Evolutionary conservation across 2,113 vertebrate genomes (phyloP).

Genomic region (Coreoperca whiteheadi): DNA sequence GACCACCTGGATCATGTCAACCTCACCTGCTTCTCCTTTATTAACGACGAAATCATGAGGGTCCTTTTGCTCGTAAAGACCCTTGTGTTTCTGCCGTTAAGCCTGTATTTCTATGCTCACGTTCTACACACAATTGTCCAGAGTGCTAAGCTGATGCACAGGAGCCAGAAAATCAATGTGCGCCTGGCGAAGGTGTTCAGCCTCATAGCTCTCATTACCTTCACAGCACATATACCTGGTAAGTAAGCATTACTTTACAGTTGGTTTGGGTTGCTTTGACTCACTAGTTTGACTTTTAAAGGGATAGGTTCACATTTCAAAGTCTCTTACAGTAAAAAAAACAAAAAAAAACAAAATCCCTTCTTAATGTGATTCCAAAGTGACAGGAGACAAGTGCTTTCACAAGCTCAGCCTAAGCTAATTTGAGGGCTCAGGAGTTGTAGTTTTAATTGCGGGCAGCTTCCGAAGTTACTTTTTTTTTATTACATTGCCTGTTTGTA

Average conservation of each 20-base stretch:
- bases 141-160: slow-evolving; percentile 62
- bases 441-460: not conserved
- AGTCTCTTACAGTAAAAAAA: not conserved
- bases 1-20: slow-evolving; percentile 62
- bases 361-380: not conserved
- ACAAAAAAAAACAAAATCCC: too few relatives aligned
- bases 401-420: not conserved
- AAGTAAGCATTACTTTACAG: slow-evolving; percentile 13
- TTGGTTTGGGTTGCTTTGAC: not conserved
- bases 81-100: slow-evolving; percentile 60
- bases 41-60: slow-evolving; percentile 66
- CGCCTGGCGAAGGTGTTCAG: slow-evolving; percentile 73
- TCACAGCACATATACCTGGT: slow-evolving; percentile 75
- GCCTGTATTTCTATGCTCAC: slow-evolving; percentile 69
- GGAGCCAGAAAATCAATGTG: slow-evolving; percentile 67
- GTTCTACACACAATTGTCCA: slow-evolving; percentile 58
- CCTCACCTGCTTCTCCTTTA: slow-evolving; percentile 74
- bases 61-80: slow-evolving; percentile 57
- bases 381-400: not conserved
- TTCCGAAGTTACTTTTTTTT: too few relatives aligned
- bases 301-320: not conserved
- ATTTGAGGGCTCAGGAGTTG: not conserved
- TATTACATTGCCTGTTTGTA: not conserved
- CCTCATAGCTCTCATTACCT: slow-evolving; percentile 71
- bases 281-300: not conserved